phyloP scores from a whole-genome alignment of 1,140 invertebrate species.

The Lethocerus indicus region DNA sequence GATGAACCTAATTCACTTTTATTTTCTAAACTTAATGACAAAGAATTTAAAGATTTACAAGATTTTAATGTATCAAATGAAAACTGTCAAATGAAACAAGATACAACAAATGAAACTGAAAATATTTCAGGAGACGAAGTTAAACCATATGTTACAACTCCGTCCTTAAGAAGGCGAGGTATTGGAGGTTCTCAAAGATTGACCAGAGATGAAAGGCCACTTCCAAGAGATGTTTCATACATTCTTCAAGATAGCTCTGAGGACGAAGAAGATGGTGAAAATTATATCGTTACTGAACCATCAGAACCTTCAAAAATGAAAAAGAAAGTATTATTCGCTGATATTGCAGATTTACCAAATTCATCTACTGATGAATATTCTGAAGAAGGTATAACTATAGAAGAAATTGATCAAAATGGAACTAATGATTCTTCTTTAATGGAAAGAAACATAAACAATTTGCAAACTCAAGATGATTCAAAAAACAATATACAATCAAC shows the following conservation, averaged over 20 bases:
- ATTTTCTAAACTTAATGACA: too few species aligned
- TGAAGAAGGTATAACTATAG: not conserved
- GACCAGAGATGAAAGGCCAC: constrained; percentile 15
- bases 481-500: too few species aligned
- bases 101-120: constrained; percentile 4
- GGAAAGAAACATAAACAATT: too few species aligned
- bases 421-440: too few species aligned
- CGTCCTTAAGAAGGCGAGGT: constrained; percentile 14
- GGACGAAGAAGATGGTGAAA: constrained; percentile 11
- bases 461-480: too few species aligned
- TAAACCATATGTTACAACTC: constrained; percentile 15
- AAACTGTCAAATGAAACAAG: too few species aligned
- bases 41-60: too few species aligned
- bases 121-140: not conserved
- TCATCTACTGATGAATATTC: not conserved
- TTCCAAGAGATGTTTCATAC: constrained; percentile 14
- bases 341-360: too few species aligned
- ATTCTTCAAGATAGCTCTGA: constrained; percentile 12
- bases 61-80: too few species aligned
- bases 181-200: constrained; percentile 18
- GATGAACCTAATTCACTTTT: too few species aligned
- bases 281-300: constrained; percentile 16
- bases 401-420: too few species aligned
- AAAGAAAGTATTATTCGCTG: constrained; percentile 15
- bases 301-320: constrained; percentile 12